Conservation (phyloP, 2,113 vertebrate species). For the Crotalus helleri region DNA sequence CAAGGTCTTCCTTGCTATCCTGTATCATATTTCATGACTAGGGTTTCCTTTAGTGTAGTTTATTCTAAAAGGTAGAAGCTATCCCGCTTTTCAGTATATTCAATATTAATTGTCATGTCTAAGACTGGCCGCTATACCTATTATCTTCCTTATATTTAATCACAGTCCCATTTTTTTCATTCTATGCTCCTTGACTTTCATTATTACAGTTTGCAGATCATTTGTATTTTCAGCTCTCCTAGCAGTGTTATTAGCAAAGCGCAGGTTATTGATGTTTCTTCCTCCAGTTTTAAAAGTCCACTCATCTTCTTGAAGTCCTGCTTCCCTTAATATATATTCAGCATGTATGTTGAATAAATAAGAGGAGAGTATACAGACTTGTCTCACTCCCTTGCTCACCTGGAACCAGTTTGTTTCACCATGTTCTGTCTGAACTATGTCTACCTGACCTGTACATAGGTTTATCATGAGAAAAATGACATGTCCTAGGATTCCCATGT, state of each 20-base stretch:
- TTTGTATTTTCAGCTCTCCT: background rate
- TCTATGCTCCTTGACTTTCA: background rate
- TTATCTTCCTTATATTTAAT: background rate
- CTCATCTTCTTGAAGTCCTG: background rate
- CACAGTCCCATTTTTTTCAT: background rate
- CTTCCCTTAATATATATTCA: background rate
- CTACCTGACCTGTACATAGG: background rate
- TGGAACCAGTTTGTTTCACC: background rate
- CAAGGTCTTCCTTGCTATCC: background rate
- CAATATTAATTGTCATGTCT: background rate
- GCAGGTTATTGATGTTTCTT: background rate
- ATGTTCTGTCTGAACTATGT: background rate
- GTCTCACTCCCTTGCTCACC: background rate
- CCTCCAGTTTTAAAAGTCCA: background rate
- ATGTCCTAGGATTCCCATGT: background rate
- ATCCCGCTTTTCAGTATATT: background rate
- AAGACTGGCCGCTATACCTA: background rate
- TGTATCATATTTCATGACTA: background rate
- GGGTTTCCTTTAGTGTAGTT: background rate
- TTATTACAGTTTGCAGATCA: background rate
- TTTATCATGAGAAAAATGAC: background rate
- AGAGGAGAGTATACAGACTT: background rate
- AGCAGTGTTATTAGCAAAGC: background rate
- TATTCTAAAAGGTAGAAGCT: background rate
- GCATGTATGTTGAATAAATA: background rate